These are phyloP conservation scores for Julus scandinavius DNA, from an alignment of 2,888 invertebrate species.

Conservation along the genomic window DNA sequence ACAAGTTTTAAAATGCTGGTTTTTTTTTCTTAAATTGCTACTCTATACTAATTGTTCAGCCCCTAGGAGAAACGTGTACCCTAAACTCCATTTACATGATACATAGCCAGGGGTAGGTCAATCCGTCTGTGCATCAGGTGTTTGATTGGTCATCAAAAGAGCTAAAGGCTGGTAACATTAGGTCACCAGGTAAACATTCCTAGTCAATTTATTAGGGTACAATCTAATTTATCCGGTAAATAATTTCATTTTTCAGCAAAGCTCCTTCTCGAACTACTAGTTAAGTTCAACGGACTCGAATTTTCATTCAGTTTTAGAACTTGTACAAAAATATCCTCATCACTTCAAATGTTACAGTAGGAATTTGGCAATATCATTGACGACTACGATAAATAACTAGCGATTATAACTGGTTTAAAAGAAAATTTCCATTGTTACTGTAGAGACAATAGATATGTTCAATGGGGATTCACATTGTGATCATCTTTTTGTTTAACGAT, in stretches of 20 bases:
- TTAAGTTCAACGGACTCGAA: background rate
- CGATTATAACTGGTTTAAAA: too few relatives aligned
- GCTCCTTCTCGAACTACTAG: background rate
- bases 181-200: constrained; percentile 45
- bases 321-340: background rate
- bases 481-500: too few relatives aligned
- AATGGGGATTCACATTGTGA: too few relatives aligned
- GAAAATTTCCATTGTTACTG: too few relatives aligned
- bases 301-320: background rate
- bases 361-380: background rate
- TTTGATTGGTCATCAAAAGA: background rate
- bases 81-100: background rate
- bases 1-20: background rate
- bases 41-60: background rate
- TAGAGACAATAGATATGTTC: too few relatives aligned
- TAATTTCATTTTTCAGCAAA: background rate
- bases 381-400: background rate
- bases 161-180: background rate
- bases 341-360: background rate
- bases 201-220: constrained; percentile 11
- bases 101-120: background rate
- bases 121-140: constrained; percentile 27
- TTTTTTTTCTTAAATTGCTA: background rate
- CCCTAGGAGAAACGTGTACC: constrained; percentile 16
- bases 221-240: background rate